phyloP scores from a whole-genome alignment of 2,888 invertebrate genomes.

The Blastobasis adustella region DNA sequence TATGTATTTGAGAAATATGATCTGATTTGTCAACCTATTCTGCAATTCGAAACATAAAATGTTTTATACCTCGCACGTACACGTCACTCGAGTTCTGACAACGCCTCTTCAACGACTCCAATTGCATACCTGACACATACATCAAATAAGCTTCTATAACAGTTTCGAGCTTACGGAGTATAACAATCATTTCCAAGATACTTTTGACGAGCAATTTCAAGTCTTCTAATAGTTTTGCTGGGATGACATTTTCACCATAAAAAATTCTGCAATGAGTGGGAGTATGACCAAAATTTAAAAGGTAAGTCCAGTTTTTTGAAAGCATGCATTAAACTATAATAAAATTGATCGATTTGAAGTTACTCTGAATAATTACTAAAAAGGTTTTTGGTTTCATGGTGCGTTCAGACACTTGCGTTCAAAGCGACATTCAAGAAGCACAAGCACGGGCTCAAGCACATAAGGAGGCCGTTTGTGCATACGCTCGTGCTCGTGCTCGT shows the following conservation, averaged over 20 bases:
- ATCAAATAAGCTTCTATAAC: constrained; percentile 1
- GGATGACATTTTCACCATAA: constrained; percentile 7
- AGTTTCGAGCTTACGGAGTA: background rate
- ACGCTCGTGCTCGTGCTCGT: too few relatives aligned
- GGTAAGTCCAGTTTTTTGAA: too few relatives aligned
- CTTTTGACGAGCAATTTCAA: constrained; percentile 4
- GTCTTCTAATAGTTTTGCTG: constrained; percentile 5
- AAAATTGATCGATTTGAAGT: too few relatives aligned
- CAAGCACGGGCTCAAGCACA: too few relatives aligned
- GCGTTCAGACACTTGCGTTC: too few relatives aligned
- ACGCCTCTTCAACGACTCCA: constrained; percentile 2
- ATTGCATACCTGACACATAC: constrained; percentile 5
- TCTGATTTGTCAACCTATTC: constrained; percentile 5
- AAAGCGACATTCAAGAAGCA: too few relatives aligned
- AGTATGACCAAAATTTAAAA: too few relatives aligned
- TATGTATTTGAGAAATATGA: constrained; percentile 5
- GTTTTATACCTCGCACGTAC: constrained; percentile 6
- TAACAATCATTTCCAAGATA: constrained; percentile 5
- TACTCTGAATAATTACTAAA: too few relatives aligned
- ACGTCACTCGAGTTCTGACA: background rate
- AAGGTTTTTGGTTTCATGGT: too few relatives aligned
- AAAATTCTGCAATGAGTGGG: too few relatives aligned
- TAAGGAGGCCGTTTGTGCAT: too few relatives aligned
- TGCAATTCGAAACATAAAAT: constrained; percentile 5
- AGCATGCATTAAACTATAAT: too few relatives aligned